Conservation (phyloP, 2,113 vertebrate genomes). For the Murina feae region DNA sequence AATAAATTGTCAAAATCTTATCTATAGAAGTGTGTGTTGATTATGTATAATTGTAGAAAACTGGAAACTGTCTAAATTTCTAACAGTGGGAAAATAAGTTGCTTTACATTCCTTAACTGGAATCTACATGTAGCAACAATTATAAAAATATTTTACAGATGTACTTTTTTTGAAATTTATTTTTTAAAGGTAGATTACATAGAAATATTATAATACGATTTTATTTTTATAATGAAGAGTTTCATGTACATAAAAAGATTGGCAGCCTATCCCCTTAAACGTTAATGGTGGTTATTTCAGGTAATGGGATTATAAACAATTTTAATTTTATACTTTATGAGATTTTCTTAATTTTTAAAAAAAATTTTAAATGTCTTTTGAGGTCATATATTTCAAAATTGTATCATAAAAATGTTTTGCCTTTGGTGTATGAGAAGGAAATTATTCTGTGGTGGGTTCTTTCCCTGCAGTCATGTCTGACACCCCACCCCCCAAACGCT, state of each 20-base stretch:
- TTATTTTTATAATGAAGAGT: constrained; percentile 1
- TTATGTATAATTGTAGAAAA: neutral
- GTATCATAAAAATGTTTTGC: neutral
- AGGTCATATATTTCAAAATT: neutral
- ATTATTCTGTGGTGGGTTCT: neutral
- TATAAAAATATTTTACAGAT: neutral
- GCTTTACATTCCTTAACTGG: neutral
- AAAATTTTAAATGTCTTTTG: neutral
- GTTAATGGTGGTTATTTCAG: neutral
- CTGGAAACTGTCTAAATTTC: constrained; percentile 7
- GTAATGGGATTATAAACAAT: neutral
- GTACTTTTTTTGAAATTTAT: neutral
- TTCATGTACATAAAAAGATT: neutral
- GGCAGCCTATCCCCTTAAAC: neutral
- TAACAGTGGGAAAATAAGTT: neutral
- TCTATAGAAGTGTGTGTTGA: neutral
- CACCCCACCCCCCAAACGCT: neutral
- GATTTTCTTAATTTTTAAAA: neutral
- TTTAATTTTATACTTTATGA: neutral
- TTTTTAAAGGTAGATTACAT: neutral
- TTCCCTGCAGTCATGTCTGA: neutral
- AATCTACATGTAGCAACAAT: neutral
- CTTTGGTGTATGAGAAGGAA: neutral
- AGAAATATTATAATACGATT: neutral
- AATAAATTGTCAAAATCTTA: neutral